Percentiles rank a stretch among this genome's conserved stretches.
Evolutionary conservation across 2,888 invertebrate genomes (phyloP).

Genomic region (Hirudinaria manillensis): DNA sequence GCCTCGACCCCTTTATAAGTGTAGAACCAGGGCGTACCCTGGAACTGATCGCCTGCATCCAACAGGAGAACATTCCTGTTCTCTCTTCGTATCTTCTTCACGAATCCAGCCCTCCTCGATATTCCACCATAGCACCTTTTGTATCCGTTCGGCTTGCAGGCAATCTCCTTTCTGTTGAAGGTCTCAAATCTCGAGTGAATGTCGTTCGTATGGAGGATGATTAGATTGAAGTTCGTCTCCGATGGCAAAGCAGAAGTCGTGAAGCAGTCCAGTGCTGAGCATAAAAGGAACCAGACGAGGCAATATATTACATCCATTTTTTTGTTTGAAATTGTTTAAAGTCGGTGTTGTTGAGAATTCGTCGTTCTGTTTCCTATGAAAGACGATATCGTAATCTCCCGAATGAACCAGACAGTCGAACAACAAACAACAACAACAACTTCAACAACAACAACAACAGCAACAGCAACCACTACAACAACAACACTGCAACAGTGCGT

Average conservation of each 20-base stretch:
- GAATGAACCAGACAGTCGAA: too few relatives aligned
- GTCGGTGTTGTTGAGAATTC: too few relatives aligned
- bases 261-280: too few relatives aligned
- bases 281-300: too few relatives aligned
- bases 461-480: too few relatives aligned
- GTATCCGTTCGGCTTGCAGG: slow-evolving; percentile 54
- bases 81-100: slow-evolving; percentile 41
- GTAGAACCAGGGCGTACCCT: slow-evolving; percentile 80
- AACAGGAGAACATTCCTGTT: slow-evolving; percentile 66
- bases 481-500: too few relatives aligned
- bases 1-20: slow-evolving; percentile 75
- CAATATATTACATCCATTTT: too few relatives aligned
- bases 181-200: slow-evolving; percentile 80
- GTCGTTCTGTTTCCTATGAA: too few relatives aligned
- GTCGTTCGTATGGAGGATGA: slow-evolving; percentile 80
- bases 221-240: neutral
- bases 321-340: too few relatives aligned
- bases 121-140: slow-evolving; percentile 77
- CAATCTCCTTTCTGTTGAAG: slow-evolving; percentile 61
- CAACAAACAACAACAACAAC: too few relatives aligned
- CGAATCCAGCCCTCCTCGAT: slow-evolving; percentile 59
- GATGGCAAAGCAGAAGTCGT: neutral
- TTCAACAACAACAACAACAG: too few relatives aligned
- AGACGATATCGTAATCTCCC: too few relatives aligned
- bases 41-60: slow-evolving; percentile 86